phyloP scores from a whole-genome alignment of 2,113 vertebrate species.

The Butorides virescens region DNA sequence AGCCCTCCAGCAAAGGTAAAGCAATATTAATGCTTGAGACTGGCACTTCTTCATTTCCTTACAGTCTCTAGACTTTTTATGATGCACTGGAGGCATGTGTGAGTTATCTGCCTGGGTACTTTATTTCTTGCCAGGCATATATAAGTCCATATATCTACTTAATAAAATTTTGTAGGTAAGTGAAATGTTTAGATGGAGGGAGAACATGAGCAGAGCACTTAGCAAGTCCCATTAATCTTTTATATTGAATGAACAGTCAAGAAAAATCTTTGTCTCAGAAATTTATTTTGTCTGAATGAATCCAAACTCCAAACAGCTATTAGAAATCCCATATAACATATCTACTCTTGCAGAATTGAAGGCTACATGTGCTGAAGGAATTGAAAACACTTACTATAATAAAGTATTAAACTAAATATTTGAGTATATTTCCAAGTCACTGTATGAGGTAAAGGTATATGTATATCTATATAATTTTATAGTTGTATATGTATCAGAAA shows the following conservation, averaged over 20 bases:
- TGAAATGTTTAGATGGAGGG: background rate
- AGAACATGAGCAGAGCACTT: background rate
- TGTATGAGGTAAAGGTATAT: background rate
- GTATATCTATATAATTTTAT: background rate
- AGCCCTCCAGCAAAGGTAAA: conserved; percentile 90
- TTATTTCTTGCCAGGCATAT: background rate
- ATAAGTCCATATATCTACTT: background rate
- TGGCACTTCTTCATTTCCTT: background rate
- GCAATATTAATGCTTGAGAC: background rate
- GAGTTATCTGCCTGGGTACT: background rate
- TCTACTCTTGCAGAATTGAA: background rate
- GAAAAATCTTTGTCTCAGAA: background rate
- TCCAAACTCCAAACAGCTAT: background rate
- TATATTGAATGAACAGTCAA: background rate
- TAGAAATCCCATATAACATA: background rate
- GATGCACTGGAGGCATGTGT: background rate
- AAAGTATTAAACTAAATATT: background rate
- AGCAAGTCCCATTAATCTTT: background rate
- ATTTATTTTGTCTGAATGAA: background rate
- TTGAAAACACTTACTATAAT: background rate
- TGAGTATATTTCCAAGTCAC: background rate
- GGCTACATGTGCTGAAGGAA: background rate
- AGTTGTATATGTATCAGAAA: background rate
- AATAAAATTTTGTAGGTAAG: background rate
- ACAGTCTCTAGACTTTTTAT: background rate